These are phyloP conservation scores for Baccha elongata DNA, from an alignment of 2,888 invertebrate genomes.

Conservation along the genomic window DNA sequence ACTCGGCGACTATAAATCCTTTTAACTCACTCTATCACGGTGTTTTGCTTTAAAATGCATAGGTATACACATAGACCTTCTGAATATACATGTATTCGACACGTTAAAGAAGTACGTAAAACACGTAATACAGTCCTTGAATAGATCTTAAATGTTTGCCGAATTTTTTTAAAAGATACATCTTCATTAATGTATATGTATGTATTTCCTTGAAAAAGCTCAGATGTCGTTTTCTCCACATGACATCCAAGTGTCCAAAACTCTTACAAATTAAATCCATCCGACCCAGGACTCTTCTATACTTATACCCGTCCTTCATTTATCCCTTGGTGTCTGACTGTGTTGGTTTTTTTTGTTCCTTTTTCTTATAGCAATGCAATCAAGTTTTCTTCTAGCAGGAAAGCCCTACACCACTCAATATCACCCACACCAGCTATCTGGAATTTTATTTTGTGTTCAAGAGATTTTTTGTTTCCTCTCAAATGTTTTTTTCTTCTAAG, in stretches of 20 bases:
- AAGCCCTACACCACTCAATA: slow-evolving; percentile 14
- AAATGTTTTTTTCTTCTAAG: slow-evolving; percentile 25
- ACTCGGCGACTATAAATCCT: slow-evolving; percentile 62
- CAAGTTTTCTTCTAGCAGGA: slow-evolving; percentile 46
- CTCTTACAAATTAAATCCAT: slow-evolving; percentile 72
- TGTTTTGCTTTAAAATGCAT: slow-evolving; percentile 19
- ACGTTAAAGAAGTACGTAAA: neutral
- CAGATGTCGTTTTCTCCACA: slow-evolving; percentile 53
- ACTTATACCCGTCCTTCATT: slow-evolving; percentile 40
- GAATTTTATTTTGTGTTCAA: slow-evolving; percentile 40
- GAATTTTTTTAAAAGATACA: slow-evolving; percentile 26
- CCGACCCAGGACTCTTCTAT: slow-evolving; percentile 55
- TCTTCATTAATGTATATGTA: slow-evolving; percentile 63
- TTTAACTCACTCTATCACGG: slow-evolving; percentile 22
- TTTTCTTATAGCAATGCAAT: slow-evolving; percentile 63
- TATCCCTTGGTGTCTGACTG: slow-evolving; percentile 13
- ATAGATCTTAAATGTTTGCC: slow-evolving; percentile 7
- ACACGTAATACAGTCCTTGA: slow-evolving; percentile 10
- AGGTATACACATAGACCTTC: no score
- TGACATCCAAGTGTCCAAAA: slow-evolving; percentile 65
- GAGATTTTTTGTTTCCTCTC: slow-evolving; percentile 12
- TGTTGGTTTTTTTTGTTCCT: neutral
- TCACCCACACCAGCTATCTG: slow-evolving; percentile 16
- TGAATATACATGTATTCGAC: neutral
- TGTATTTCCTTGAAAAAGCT: slow-evolving; percentile 11